Evolutionary conservation across 2,113 vertebrate genomes (phyloP).

Genomic region (human): GRCh38 chr5:74781501-74782000

Average conservation of each 20-base stretch:
- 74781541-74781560: conserved; percentile 87
- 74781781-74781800: conserved; percentile 74
- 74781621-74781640: conserved; percentile 83
- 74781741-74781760: conserved; percentile 78
- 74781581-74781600: conserved; percentile 76
- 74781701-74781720: conserved; percentile 83
- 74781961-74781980: conserved; percentile 60
- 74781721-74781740: conserved; percentile 76
- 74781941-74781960: conserved; percentile 65
- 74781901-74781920: conserved; percentile 57
- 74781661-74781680: conserved; percentile 82
- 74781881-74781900: conserved; percentile 70
- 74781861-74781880: conserved; percentile 72
- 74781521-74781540: conserved; percentile 87
- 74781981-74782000: conserved; percentile 73
- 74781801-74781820: conserved; percentile 78
- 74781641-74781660: conserved; percentile 81
- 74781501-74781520: conserved; percentile 87
- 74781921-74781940: conserved; percentile 71
- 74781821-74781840: conserved; percentile 69
- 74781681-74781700: conserved; percentile 85
- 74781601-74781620: conserved; percentile 78
- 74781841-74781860: conserved; percentile 76
- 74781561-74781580: conserved; percentile 85
- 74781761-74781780: conserved; percentile 82